These are phyloP conservation scores for Cosmia trapezina DNA, from an alignment of 2,888 invertebrate genomes.

Conservation along the genomic window DNA sequence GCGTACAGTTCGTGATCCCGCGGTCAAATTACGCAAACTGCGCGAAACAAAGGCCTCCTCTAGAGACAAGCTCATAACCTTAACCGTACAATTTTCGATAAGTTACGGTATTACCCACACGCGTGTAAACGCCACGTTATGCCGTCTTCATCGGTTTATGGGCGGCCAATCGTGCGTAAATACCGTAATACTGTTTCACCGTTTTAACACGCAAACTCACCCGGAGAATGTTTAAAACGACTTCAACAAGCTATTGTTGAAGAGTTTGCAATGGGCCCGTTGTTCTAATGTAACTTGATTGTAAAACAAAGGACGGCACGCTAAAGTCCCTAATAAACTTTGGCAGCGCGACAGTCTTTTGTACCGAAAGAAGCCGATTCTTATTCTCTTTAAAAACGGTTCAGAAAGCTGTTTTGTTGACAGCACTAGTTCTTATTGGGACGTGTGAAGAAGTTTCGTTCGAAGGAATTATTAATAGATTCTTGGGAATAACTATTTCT, in stretches of 20 bases:
- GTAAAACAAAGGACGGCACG: constrained; percentile 80
- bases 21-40: constrained; percentile 45
- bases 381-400: constrained; percentile 69
- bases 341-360: constrained; percentile 82
- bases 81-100: constrained; percentile 71
- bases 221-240: constrained; percentile 79
- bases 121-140: constrained; percentile 59
- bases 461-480: constrained; percentile 26
- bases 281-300: constrained; percentile 84
- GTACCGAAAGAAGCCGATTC: constrained; percentile 79
- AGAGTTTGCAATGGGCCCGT: constrained; percentile 73
- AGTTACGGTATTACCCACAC: constrained; percentile 68
- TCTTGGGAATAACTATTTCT: constrained; percentile 7
- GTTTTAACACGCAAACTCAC: constrained; percentile 74
- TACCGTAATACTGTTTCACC: constrained; percentile 57
- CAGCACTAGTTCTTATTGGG: constrained; percentile 44
- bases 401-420: constrained; percentile 59
- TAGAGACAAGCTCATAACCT: constrained; percentile 63
- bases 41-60: constrained; percentile 68
- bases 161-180: constrained; percentile 82
- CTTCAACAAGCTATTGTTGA: constrained; percentile 78
- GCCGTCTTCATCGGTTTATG: constrained; percentile 74
- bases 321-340: constrained; percentile 77
- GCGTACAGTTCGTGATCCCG: constrained; percentile 9
- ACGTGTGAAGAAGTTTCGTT: constrained; percentile 26